Evolutionary conservation across 2,113 vertebrate genomes (phyloP), one percentile per base, ranked within the genome.

Genomic region (Andinoacara biseriatus): DNA sequence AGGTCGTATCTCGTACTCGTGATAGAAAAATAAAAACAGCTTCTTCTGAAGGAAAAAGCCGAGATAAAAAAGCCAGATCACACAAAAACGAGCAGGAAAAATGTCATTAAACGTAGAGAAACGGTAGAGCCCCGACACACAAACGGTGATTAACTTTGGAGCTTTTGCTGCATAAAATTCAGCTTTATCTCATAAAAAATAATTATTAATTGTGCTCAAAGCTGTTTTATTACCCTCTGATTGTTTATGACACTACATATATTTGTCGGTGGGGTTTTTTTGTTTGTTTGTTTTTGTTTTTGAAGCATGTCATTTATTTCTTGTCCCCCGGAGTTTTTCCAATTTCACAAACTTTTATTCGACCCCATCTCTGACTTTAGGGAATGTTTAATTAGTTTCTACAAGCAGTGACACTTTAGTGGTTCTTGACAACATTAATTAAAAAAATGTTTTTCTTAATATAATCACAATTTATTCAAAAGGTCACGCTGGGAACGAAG

Each of bases 301-400:
- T 3, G 8, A 49, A 46, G 22, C 63, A 46, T 29, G 17, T 10
- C 18, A n/a, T 72, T 72, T 14, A 72, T 52, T 52, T 72, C 13
- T 26, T 52, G 43, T n/a, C 26, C 65, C 26, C 24, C 1, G 2
- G 43, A 52, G 46, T n/a, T 52, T 52, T 52, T 3, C 29, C 52
- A 52, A 72, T 72, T 52, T 72, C 26, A n/a, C 15, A 72, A 54
- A 54, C 67, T 72, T 72, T 72, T 54, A 72, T 54, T 31, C 10
- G 9, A 72, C 46, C 17, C 26, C 3, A 33, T 72, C 67, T 72
- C 67, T 72, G 46, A 72, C 67, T 72, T 72, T 72, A 72, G 67
- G 67, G 67, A 33, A n/a, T 33, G 46, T 72, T 72, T 72, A 72
- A 72, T 72, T 72, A 72, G 67, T 72, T 72, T 72, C 46, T n/a